Evolutionary conservation across 2,888 invertebrate species (phyloP).

Genomic region (Stomorhina lunata): DNA sequence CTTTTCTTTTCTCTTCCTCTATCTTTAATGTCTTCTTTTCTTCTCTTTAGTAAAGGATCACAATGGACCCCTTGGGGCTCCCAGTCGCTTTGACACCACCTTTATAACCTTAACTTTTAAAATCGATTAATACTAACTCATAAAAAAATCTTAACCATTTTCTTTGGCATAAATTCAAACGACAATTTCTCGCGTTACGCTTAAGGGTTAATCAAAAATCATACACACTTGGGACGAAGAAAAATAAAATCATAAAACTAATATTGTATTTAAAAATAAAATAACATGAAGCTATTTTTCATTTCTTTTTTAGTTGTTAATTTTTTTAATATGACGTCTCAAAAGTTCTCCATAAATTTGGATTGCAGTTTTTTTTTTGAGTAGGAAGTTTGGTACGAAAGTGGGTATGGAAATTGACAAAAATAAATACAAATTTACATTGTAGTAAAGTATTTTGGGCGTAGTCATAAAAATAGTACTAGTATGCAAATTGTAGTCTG

Average conservation of each 20-base stretch:
- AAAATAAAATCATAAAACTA: background rate
- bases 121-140: no score
- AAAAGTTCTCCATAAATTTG: slow-evolving; percentile 12
- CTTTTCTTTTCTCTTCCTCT: no score
- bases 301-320: background rate
- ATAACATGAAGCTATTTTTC: background rate
- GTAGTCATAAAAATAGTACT: background rate
- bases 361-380: slow-evolving; percentile 7
- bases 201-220: slow-evolving; percentile 27
- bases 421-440: background rate
- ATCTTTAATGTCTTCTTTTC: no score
- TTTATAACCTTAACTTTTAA: no score
- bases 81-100: no score
- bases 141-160: no score
- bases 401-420: slow-evolving; percentile 21
- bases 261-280: slow-evolving; percentile 21
- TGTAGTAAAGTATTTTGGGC: background rate
- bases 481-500: background rate
- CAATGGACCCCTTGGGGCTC: no score
- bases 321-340: slow-evolving; percentile 1
- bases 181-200: no score
- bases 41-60: no score
- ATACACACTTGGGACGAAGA: background rate
- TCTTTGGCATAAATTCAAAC: no score
- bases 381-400: slow-evolving; percentile 18